Conservation (phyloP, 2,113 vertebrate species). For the Megaptera novaeangliae region DNA sequence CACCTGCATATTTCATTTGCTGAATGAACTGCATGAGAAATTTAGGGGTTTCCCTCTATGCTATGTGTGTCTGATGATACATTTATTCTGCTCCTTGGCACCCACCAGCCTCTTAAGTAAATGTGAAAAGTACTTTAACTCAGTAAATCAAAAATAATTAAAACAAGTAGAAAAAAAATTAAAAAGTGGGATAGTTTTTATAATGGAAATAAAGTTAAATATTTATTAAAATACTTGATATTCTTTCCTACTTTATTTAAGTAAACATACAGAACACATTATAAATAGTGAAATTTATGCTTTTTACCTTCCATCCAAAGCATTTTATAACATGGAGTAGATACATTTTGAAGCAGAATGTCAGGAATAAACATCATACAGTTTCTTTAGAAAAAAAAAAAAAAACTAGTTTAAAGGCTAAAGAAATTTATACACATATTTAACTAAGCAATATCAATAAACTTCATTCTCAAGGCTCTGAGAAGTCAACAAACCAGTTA, state of each 20-base stretch:
- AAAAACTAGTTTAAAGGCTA: not conserved
- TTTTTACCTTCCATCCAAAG: not conserved
- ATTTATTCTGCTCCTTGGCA: not conserved
- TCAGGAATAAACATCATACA: not conserved
- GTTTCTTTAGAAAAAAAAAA: not conserved
- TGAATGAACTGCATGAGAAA: not conserved
- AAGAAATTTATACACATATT: not conserved
- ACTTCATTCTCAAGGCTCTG: not conserved
- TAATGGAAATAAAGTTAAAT: not conserved
- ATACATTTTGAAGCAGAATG: not conserved
- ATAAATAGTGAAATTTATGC: not conserved
- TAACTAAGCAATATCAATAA: slow-evolving; percentile 10
- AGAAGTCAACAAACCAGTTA: not conserved
- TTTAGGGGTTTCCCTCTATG: fast-evolving
- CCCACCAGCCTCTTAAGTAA: not conserved
- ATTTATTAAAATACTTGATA: not conserved
- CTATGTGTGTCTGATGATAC: not conserved
- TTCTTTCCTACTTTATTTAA: not conserved
- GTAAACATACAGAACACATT: not conserved
- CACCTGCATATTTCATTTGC: not conserved
- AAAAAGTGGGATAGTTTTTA: not conserved
- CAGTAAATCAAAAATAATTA: not conserved
- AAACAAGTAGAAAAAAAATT: not conserved
- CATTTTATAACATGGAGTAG: not conserved
- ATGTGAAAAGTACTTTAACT: not conserved